Evolutionary conservation across 2,888 invertebrate genomes (phyloP), one percentile per base, ranked within the genome.

Genomic region (Coleophora flavipennella): DNA sequence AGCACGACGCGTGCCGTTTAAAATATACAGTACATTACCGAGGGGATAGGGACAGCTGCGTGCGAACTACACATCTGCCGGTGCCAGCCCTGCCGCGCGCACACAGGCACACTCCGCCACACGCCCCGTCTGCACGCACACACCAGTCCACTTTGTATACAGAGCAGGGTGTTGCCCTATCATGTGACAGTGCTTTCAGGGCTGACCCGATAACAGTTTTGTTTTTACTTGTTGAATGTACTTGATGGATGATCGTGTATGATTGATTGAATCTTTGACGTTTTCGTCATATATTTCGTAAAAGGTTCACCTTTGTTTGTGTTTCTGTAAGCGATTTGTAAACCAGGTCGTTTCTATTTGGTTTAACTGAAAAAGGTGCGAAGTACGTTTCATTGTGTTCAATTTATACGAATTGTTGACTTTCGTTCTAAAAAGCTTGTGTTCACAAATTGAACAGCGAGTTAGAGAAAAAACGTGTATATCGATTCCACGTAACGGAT

Each of bases 221-320:
- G 81, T 83, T 83, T 80, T 81, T 80, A 84, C 83, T 81, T 84
- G 83, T 84, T 84, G 83, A 80, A 78, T 75, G 67, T 67, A 57
- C 58, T 72, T 81, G 81, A 83, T 81, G 71, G 78, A 80, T 81
- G 77, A 72, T 70, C 58, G 57, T 35, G 58, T 65, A 80, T 81
- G 81, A 83, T 84, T 77, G 80, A 83, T 83, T 63, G 60, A 55
- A 46, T 58, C 62, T 60, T 66, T 62, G 65, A 68, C 70, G 60
- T 62, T 60, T 62, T 62, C 62, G 59, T 67, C 64, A 72, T 72
- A 70, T 72, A 70, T 69, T 73, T 68, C 57, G 48, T 60, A 59
- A 67, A 63, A 59, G 13, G 35, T 11, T 9, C 10, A 35, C 51
- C 39, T 31, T 42, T 36, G 36, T 31, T n/a, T 33, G 11, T 12